Evolutionary conservation across 2,113 vertebrate genomes (phyloP), one percentile per base, ranked within the genome.

Genomic region (Coryphaenoides rupestris): DNA sequence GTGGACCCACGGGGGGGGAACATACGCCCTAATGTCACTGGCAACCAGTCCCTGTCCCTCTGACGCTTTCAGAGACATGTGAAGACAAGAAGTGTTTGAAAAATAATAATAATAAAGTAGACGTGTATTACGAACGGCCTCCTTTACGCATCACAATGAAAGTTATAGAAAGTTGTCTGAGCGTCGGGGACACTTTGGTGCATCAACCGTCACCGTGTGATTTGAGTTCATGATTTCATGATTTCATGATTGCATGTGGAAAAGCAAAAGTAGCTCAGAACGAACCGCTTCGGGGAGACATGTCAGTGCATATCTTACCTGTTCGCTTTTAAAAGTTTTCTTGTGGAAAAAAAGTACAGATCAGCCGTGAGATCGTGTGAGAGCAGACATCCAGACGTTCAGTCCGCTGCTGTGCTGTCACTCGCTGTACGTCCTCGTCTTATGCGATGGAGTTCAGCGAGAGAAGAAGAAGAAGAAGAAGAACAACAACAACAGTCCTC

Each of bases 361-460:
- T 19, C 1, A 17, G 63, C 55, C 61, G 53, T 69, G 68, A 62
- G 60, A 78, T 66, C 68, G 71, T 74, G 63, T 69, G 72, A 60
- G 60, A 73, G 58, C 22, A 69, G 62, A 75, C 40, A 66, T 75
- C 70, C 70, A n/a, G 69, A 72, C 76, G 74, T 56, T 60, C 72
- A 16, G 55, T 63, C 33, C 33, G 33, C 33, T 40, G 33, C 9
- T 40, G 9, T 71, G 40, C 62, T 69, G 74, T 50, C 47, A 50
- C 47, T 50, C 47, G 17, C 47, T 50, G 22, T 58, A 16, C 14
- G 6, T 19, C 61, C 33, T 3, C 60, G 47, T 21, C 23, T 9
- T 62, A 52, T 23, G 24, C 62, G 63, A 70, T 45, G 62, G 71
- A 80, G 73, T 79, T 82, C 0, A 55, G 62, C 33, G 47, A 17